Conservation (phyloP, 30 jellyfish, hydroid and myxozoan genomes). For the Haliclystus octoradiatus region DNA sequence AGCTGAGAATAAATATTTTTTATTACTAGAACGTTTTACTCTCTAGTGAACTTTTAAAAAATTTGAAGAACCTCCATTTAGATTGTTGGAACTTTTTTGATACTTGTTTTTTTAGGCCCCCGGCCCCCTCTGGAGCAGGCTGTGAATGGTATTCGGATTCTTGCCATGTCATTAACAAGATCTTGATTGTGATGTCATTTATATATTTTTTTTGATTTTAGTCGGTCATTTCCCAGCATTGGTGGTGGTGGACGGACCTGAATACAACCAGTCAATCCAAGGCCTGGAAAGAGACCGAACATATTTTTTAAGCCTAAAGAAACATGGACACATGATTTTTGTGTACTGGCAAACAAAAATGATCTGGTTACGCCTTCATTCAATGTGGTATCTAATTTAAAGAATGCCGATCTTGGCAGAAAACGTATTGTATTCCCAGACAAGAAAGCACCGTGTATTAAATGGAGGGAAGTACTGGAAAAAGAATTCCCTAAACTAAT, state of each 20-base stretch:
- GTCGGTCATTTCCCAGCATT: conserved; percentile 23
- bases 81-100: too few relatives aligned
- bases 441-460: conserved; percentile 10
- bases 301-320: conserved; percentile 16
- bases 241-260: conserved; percentile 14
- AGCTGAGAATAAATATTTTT: too few relatives aligned
- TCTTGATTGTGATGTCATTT: too few relatives aligned
- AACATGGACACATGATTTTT: conserved; percentile 28
- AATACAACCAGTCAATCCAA: conserved; percentile 9
- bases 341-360: conserved; percentile 7
- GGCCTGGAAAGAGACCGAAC: conserved; percentile 3
- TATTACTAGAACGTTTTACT: too few relatives aligned
- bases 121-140: too few relatives aligned
- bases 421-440: conserved; percentile 4
- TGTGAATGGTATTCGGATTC: too few relatives aligned
- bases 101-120: too few relatives aligned
- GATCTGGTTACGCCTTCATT: conserved; percentile 11
- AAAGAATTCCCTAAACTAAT: conserved; percentile 14
- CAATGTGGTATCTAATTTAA: not conserved
- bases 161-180: too few relatives aligned
- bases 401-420: conserved; percentile 22
- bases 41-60: too few relatives aligned
- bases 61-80: too few relatives aligned
- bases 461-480: conserved; percentile 18
- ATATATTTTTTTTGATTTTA: too few relatives aligned